These are phyloP conservation scores for Babylonia areolata DNA, from an alignment of 1,140 invertebrate species.

Conservation along the genomic window DNA sequence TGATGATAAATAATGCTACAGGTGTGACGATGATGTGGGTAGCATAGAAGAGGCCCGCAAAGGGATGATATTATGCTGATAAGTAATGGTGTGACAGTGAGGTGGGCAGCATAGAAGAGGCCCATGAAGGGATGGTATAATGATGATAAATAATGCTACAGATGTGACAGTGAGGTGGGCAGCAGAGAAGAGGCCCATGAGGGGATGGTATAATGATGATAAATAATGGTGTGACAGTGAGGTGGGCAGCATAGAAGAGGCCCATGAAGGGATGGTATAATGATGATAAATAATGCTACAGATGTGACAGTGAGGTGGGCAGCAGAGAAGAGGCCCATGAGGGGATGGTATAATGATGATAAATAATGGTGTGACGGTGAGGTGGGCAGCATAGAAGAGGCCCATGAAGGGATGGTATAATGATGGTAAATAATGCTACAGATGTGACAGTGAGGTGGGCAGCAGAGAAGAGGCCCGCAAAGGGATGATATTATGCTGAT, in stretches of 20 bases:
- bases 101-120: not conserved
- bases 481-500: no score
- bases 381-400: not conserved
- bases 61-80: slow-evolving; percentile 85
- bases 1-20: no score
- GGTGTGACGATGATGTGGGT: slow-evolving; percentile 92
- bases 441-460: not conserved
- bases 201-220: slow-evolving; percentile 85
- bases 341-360: slow-evolving; percentile 82
- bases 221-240: slow-evolving; percentile 82
- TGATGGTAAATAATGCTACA: not conserved
- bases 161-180: slow-evolving; percentile 98
- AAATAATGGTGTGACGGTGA: no score
- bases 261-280: slow-evolving; percentile 96
- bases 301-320: no score
- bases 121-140: not conserved
- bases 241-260: slow-evolving; percentile 97
- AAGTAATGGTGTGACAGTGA: not conserved
- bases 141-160: slow-evolving; percentile 68
- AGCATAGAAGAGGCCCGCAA: slow-evolving; percentile 98
- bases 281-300: no score
- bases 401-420: not conserved
- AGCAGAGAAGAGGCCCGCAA: not conserved
- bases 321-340: no score
- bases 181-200: slow-evolving; percentile 99